Conservation (phyloP, 1,140 invertebrate genomes). For the Macrotrachela quadricornifera region DNA sequence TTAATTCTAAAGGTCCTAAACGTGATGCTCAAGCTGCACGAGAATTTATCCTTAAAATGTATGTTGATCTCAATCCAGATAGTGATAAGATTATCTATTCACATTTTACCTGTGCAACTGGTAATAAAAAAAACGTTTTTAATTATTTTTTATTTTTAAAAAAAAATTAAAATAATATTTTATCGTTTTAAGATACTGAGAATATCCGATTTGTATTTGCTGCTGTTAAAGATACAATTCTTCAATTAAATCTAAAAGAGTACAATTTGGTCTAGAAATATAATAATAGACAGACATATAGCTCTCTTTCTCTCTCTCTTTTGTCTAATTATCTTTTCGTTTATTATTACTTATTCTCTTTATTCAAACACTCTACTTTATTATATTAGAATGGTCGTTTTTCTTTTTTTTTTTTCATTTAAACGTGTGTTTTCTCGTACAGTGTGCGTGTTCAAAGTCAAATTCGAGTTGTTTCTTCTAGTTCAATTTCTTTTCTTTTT, state of each 20-base stretch:
- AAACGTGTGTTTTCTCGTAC: too few relatives aligned
- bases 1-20: constrained; percentile 54
- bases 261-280: constrained; percentile 64
- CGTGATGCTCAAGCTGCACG: constrained; percentile 90
- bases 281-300: too few relatives aligned
- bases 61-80: constrained; percentile 99
- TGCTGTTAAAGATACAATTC: constrained; percentile 93
- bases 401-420: too few relatives aligned
- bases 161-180: background rate
- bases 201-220: constrained; percentile 98
- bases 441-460: too few relatives aligned
- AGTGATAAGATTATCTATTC: constrained; percentile 99
- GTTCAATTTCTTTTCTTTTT: too few relatives aligned
- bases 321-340: too few relatives aligned
- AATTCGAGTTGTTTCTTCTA: too few relatives aligned
- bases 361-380: too few relatives aligned
- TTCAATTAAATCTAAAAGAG: constrained; percentile 95
- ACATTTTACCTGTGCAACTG: constrained; percentile 99
- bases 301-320: too few relatives aligned
- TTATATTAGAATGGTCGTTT: too few relatives aligned
- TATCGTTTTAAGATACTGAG: constrained; percentile 62
- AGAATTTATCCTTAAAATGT: constrained; percentile 99
- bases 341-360: too few relatives aligned
- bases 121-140: constrained; percentile 37
- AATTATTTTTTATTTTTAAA: background rate